Evolutionary conservation across 35 echinoderm and acorn worm species (phyloP), one percentile per base, ranked within the genome.

Genomic region (Amphiura filiformis): DNA sequence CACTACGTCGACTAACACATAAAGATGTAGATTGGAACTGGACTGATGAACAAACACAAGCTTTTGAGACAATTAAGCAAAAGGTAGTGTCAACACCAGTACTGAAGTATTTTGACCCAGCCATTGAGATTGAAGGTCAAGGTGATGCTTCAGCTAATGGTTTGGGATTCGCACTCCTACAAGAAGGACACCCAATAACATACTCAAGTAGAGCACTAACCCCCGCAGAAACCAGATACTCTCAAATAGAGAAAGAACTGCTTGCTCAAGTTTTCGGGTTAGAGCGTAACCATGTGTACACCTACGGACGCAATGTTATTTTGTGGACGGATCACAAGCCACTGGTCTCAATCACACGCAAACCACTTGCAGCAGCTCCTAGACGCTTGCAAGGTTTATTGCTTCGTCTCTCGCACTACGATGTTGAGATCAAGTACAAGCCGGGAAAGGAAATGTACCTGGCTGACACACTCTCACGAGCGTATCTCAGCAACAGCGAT

Each of bases 231-330:
- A 88, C 52, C 0, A 35, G 86, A 57, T 95, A 95, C 81, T 91
- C 93, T 0, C 89, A 91, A 84, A 95, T 91, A 15, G 93, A 95
- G 88, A 95, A 95, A 78, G 93, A 95, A 89, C 35, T 95, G 9
- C 78, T 95, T 17, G 89, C 89, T 18, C 84, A 89, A 38, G 86
- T 96, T 36, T 92, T 96, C 30, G 86, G 90, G 39, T 79, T 96
- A 7, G 83, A 96, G 52, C 34, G 82, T 17, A 90, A 96, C 36
- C 94, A 92, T 56, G 7, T 76, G n/a, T 96, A 89, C 52, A 39
- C 47, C 12, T 96, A 96, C 77, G 94, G n/a, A 1, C 86, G 76
- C 18, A 65, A 88, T 13, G 28, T 87, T 0, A 79, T 34, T 20
- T 38, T 91, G 13, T 95, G 93, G 89, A 91, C 93, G 34, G 93